Conservation (phyloP, 2,888 invertebrate genomes). For the Metopia argyrocephala region DNA sequence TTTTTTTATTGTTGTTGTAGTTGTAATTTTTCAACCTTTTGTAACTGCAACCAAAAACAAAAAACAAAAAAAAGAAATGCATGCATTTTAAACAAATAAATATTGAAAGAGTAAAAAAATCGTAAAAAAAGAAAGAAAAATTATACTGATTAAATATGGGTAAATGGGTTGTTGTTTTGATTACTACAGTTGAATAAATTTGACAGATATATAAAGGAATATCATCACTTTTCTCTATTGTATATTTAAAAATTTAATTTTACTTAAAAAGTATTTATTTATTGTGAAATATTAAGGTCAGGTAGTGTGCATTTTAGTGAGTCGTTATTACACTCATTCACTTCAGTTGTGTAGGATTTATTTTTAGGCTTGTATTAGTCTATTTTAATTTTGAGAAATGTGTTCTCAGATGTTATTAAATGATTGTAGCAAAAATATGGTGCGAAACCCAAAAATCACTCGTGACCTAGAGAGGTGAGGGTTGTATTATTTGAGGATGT, state of each 20-base stretch:
- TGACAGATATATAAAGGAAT: background rate
- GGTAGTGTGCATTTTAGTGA: too few relatives aligned
- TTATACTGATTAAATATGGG: constrained; percentile 42
- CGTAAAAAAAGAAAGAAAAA: background rate
- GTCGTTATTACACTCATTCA: too few relatives aligned
- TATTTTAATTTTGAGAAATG: too few relatives aligned
- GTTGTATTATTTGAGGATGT: too few relatives aligned
- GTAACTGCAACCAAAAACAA: constrained; percentile 31
- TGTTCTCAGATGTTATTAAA: too few relatives aligned
- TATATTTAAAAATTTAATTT: background rate
- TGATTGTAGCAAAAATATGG: too few relatives aligned
- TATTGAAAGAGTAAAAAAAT: background rate
- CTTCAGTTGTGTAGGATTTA: too few relatives aligned
- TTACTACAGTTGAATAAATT: constrained; percentile 12
- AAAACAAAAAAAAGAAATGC: too few relatives aligned
- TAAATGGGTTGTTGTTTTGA: constrained; percentile 51
- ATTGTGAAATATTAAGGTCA: too few relatives aligned
- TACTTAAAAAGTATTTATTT: background rate
- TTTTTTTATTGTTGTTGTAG: constrained; percentile 16
- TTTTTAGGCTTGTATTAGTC: too few relatives aligned
- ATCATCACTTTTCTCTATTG: constrained; percentile 1
- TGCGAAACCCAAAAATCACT: too few relatives aligned
- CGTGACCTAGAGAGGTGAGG: too few relatives aligned
- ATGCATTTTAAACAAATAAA: constrained; percentile 40
- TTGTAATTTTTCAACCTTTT: background rate